A percentile compares a stretch with the other conserved stretches of the same genome.
Evolutionary conservation across 92 coral and sea anemone genomes (phyloP).

Genomic region (Bergia sp.): DNA sequence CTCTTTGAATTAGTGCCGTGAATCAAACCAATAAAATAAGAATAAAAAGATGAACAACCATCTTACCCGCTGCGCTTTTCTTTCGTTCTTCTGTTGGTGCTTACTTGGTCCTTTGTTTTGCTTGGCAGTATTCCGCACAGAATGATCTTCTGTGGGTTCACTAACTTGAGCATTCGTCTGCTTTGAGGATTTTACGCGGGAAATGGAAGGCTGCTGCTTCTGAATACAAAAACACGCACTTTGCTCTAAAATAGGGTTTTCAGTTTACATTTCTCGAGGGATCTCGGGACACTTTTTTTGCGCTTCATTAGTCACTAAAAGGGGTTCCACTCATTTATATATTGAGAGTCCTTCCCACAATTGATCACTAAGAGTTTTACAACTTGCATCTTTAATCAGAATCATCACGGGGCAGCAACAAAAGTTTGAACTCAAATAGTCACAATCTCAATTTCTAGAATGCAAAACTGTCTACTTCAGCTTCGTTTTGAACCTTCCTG

Average conservation of each 20-base stretch:
- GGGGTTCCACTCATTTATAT: too few relatives aligned
- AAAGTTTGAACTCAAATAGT: too few relatives aligned
- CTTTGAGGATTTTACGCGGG: not conserved
- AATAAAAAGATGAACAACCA: not conserved
- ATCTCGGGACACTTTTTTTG: too few relatives aligned
- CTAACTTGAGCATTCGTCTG: constrained; percentile 6
- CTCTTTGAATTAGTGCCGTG: too few relatives aligned
- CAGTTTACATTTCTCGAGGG: not conserved
- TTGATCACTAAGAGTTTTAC: too few relatives aligned
- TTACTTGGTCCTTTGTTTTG: constrained; percentile 62
- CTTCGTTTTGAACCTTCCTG: too few relatives aligned
- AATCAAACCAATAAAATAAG: not conserved
- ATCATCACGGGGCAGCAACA: too few relatives aligned
- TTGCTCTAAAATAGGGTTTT: not conserved
- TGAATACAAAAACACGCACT: not conserved
- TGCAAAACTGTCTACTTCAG: too few relatives aligned
- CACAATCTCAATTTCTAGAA: too few relatives aligned
- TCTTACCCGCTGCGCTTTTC: constrained; percentile 76
- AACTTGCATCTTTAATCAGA: too few relatives aligned
- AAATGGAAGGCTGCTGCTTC: constrained; percentile 27
- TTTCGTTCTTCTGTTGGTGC: constrained; percentile 78
- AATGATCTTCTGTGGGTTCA: not conserved
- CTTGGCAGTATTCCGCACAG: constrained; percentile 4
- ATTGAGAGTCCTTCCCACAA: too few relatives aligned
- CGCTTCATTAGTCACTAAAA: too few relatives aligned